phyloP scores from a whole-genome alignment of 2,797 vertebrate genomes.

The Australoheros facetus region DNA sequence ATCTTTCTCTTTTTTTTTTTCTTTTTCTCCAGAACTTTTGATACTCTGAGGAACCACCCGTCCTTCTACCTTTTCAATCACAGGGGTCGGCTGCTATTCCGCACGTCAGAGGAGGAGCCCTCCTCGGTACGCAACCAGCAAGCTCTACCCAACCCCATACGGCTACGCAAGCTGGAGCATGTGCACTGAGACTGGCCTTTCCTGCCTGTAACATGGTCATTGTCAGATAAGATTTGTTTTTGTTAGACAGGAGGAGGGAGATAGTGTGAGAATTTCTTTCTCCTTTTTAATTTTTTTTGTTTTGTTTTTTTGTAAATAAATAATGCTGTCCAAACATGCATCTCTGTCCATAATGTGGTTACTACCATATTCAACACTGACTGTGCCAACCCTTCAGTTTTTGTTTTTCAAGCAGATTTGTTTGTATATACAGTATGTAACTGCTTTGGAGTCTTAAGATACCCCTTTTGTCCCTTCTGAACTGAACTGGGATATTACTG shows the following conservation, averaged over 20 bases:
- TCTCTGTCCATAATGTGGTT: conserved; percentile 71
- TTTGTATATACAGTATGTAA: conserved; percentile 75
- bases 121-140: conserved; percentile 83
- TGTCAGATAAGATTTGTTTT: conserved; percentile 81
- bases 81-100: conserved; percentile 91
- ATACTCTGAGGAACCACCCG: conserved; percentile 97
- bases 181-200: conserved; percentile 89
- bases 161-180: conserved; percentile 94
- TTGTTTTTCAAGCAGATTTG: conserved; percentile 57
- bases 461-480: conserved; percentile 47
- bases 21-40: conserved; percentile 87
- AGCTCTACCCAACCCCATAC: conserved; percentile 88
- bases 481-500: conserved; percentile 40
- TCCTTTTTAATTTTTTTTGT: conserved; percentile 86
- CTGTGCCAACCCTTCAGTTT: conserved; percentile 81
- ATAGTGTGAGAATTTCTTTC: conserved; percentile 53
- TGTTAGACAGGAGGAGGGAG: conserved; percentile 79
- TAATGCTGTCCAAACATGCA: conserved; percentile 74
- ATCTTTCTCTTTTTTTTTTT: no score
- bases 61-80: conserved; percentile 99
- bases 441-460: conserved; percentile 75
- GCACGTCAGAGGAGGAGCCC: conserved; percentile 84
- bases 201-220: conserved; percentile 62
- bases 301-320: conserved; percentile 83
- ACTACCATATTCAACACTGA: conserved; percentile 70